These are phyloP conservation scores for Colletes collaris DNA, from an alignment of 2,888 invertebrate species.

Conservation along the genomic window DNA sequence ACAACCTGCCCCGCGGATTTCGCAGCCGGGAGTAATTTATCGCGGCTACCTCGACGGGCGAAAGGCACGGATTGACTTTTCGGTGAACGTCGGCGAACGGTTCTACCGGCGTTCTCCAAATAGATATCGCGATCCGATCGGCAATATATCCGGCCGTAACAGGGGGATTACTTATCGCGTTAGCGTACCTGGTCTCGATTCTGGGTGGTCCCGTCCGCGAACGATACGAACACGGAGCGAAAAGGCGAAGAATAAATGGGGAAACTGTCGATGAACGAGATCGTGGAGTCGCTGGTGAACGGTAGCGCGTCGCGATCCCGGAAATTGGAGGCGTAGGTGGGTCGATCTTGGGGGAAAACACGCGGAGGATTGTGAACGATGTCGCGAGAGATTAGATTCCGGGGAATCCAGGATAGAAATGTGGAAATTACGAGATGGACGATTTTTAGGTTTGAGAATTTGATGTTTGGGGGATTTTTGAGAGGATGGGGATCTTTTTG, in stretches of 20 bases:
- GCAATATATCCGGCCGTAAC: constrained; percentile 42
- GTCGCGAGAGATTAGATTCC: too few relatives aligned
- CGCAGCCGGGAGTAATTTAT: constrained; percentile 36
- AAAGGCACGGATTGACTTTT: constrained; percentile 40
- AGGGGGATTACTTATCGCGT: constrained; percentile 47
- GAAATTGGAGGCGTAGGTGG: too few relatives aligned
- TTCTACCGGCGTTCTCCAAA: not conserved
- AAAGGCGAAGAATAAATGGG: not conserved
- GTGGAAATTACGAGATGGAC: too few relatives aligned
- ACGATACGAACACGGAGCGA: not conserved
- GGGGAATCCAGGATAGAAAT: too few relatives aligned
- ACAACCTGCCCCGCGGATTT: constrained; percentile 32
- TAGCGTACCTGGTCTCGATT: constrained; percentile 9
- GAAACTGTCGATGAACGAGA: constrained; percentile 36
- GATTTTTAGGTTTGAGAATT: too few relatives aligned
- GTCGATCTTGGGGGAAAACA: too few relatives aligned
- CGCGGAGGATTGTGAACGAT: too few relatives aligned
- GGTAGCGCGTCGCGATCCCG: too few relatives aligned
- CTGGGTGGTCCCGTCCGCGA: constrained; percentile 37
- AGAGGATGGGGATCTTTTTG: too few relatives aligned
- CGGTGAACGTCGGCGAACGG: not conserved
- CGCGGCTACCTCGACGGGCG: constrained; percentile 18
- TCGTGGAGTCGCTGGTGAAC: not conserved
- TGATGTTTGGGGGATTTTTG: too few relatives aligned
- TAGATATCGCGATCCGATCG: constrained; percentile 38